Percentiles rank a stretch among this genome's conserved stretches.
phyloP scores from a whole-genome alignment of 2,797 vertebrate species.

The Caiman crocodilus region DNA sequence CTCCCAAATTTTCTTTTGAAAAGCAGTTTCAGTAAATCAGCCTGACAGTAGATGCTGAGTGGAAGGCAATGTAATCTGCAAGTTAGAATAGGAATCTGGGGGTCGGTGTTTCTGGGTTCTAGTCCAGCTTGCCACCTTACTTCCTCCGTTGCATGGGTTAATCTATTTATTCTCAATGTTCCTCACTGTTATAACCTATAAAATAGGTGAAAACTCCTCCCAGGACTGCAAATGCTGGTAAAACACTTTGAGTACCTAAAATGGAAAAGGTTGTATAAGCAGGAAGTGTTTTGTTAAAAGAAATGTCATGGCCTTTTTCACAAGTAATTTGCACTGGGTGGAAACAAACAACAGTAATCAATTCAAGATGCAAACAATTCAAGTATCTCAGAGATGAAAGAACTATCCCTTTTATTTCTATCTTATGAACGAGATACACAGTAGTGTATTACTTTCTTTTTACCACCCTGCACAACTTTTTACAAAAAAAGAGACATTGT shows the following conservation, averaged over 20 bases:
- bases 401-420: background rate
- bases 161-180: background rate
- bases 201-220: background rate
- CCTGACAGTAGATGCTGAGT: background rate
- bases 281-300: background rate
- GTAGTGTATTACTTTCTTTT: background rate
- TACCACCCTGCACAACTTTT: background rate
- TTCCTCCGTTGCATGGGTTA: background rate
- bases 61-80: background rate
- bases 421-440: background rate
- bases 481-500: background rate
- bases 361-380: background rate
- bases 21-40: background rate
- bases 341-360: background rate
- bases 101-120: background rate
- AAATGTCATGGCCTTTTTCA: background rate
- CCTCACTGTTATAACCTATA: background rate
- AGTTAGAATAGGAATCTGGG: background rate
- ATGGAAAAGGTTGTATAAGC: background rate
- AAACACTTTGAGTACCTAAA: background rate
- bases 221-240: fast-evolving
- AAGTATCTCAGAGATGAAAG: background rate
- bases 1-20: background rate
- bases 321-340: background rate
- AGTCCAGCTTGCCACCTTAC: background rate